These are phyloP conservation scores for Emys orbicularis DNA, from an alignment of 2,797 vertebrate species.

Conservation along the genomic window DNA sequence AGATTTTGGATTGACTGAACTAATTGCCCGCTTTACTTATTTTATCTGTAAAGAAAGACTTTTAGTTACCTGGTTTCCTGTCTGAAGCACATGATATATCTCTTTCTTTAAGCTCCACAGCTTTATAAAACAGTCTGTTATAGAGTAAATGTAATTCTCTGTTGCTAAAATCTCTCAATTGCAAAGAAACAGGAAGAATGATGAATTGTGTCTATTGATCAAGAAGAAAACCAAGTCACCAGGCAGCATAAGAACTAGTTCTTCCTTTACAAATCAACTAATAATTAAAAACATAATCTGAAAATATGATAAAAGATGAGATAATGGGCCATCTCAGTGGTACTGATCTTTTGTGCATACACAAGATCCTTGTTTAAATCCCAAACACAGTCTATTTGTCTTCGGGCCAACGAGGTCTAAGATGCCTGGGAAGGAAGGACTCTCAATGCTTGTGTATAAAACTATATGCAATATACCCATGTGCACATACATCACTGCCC, in stretches of 20 bases:
- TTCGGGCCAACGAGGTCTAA: neutral
- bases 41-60: neutral
- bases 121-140: neutral
- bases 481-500: neutral
- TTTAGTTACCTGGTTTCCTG: conserved; percentile 14
- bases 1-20: conserved; percentile 7
- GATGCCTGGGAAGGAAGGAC: neutral
- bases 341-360: neutral
- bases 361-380: neutral
- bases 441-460: neutral
- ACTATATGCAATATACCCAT: neutral
- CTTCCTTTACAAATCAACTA: neutral
- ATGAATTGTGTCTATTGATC: conserved; percentile 10
- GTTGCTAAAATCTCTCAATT: conserved; percentile 3
- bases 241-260: neutral
- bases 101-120: neutral
- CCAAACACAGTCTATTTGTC: neutral
- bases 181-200: neutral
- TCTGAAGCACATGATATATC: neutral
- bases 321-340: neutral
- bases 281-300: neutral
- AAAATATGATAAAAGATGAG: neutral
- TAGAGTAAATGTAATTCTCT: neutral
- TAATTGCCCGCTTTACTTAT: conserved; percentile 35
- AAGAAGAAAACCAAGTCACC: neutral